Evolutionary conservation across 1,140 invertebrate species (phyloP).

Genomic region (Drosophila takahashii): DNA sequence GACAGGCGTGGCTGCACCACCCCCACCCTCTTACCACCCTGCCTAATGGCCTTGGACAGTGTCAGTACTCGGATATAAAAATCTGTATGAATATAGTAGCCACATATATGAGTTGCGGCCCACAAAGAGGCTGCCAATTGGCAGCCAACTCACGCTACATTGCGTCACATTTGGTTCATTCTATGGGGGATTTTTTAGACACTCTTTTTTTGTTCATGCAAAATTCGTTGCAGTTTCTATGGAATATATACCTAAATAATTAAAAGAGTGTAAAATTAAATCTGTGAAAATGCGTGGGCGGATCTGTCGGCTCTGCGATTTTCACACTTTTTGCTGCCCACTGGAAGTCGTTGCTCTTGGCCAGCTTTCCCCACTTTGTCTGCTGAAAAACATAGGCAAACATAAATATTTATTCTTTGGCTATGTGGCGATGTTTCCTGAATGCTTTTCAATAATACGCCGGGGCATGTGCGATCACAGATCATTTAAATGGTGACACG

Average conservation of each 20-base stretch:
- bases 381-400: slow-evolving; percentile 40
- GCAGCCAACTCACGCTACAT: slow-evolving; percentile 31
- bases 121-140: slow-evolving; percentile 56
- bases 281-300: slow-evolving; percentile 62
- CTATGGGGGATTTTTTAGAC: slow-evolving; percentile 20
- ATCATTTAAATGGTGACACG: slow-evolving; percentile 59
- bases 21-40: neutral
- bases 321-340: slow-evolving; percentile 57
- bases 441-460: slow-evolving; percentile 2
- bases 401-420: slow-evolving; percentile 68
- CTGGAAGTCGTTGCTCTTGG: slow-evolving; percentile 50
- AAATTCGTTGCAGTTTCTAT: slow-evolving; percentile 31
- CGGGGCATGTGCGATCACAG: slow-evolving; percentile 14
- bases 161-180: slow-evolving; percentile 51
- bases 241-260: slow-evolving; percentile 20
- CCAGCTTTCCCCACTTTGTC: slow-evolving; percentile 22
- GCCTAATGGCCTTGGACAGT: slow-evolving; percentile 66
- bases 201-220: slow-evolving; percentile 14
- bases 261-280: slow-evolving; percentile 37
- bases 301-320: slow-evolving; percentile 41
- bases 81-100: slow-evolving; percentile 19
- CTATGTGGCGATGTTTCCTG: slow-evolving; percentile 46
- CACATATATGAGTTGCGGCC: slow-evolving; percentile 28
- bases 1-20: slow-evolving; percentile 35
- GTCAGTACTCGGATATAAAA: slow-evolving; percentile 50